Base-by-base conservation (phyloP, 2,888 invertebrate species). In the Acanthoscelides obtectus region DNA sequence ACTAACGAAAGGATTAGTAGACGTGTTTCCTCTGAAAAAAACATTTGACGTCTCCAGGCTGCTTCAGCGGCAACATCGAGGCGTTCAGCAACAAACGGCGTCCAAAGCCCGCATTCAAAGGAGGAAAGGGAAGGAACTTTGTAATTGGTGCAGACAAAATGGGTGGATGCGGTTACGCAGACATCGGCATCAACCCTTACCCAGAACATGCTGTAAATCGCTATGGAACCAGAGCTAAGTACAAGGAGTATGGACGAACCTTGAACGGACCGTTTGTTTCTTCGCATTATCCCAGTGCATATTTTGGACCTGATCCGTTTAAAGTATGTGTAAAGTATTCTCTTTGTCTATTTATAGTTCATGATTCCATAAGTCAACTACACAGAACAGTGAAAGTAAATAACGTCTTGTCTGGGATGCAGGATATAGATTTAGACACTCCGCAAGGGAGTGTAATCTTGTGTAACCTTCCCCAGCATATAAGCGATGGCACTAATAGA, bases 81-180 rank as follows among this genome's bases (percentile, higher is more conserved):
- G 83, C 81, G 74, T 86, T 79, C 72, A 79, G 83, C 64, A 76
- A 74, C 6, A 76, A 75, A 66, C 77, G 71, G 76, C 74, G 71
- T 27, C 75, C 21, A 65, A 72, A 68, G 69, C 72, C 73, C 72
- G 79, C 74, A 64, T 75, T 71, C 68, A 76, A 72, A 71, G 69
- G 66, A n/a, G 76, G 77, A 75, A n/a, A n/a, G 1, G 73, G 67
- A 19, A 65, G 71, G 70, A 77, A 78, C 75, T 80, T 84, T 19
- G 20, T 83, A 8, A 83, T 85, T 0, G 83, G 78, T 74, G 86
- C 86, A 22, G 84, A 80, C 0, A 87, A 86, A 78, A 83, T 85
- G 69, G 89, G 89, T 8, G 88, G 88, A 0, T 86, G 86, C 21
- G 89, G 89, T 25, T 89, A 88, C 79, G 79, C 81, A 0, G 81